Evolutionary conservation across 2,888 invertebrate species (phyloP).

Genomic region (Lumbricus terrestris): DNA sequence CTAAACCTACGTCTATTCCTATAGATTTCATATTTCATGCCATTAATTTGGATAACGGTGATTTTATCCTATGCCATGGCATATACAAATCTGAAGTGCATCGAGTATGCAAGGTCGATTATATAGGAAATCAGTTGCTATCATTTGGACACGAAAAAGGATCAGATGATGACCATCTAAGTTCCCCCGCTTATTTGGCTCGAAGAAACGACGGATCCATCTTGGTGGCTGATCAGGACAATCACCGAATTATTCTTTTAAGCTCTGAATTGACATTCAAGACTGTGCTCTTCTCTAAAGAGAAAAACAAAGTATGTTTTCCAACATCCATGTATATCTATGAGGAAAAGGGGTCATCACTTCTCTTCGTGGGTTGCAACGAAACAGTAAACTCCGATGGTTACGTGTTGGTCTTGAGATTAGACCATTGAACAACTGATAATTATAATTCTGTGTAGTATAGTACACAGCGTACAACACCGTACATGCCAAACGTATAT

Average conservation of each 20-base stretch:
- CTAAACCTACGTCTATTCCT: too few species aligned
- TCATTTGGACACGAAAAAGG: neutral
- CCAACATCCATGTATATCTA: neutral
- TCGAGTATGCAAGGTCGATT: neutral
- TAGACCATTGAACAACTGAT: neutral
- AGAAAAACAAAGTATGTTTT: neutral
- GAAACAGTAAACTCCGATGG: neutral
- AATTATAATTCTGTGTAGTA: neutral
- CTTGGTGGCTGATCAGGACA: too few species aligned
- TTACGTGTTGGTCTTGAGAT: neutral
- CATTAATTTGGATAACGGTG: too few species aligned
- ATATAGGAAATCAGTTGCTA: neutral
- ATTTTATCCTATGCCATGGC: neutral
- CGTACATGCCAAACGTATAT: too few species aligned
- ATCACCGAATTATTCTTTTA: neutral
- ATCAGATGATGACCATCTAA: neutral
- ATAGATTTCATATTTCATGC: neutral
- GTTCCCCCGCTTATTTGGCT: neutral
- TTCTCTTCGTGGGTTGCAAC: neutral
- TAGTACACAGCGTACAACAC: too few species aligned
- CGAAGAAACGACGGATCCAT: neutral
- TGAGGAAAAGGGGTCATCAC: neutral
- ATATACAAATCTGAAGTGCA: neutral
- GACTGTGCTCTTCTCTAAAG: neutral
- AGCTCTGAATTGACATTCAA: neutral